Evolutionary conservation across 1,140 invertebrate genomes (phyloP).

Genomic region (Lordiphosa mommai): DNA sequence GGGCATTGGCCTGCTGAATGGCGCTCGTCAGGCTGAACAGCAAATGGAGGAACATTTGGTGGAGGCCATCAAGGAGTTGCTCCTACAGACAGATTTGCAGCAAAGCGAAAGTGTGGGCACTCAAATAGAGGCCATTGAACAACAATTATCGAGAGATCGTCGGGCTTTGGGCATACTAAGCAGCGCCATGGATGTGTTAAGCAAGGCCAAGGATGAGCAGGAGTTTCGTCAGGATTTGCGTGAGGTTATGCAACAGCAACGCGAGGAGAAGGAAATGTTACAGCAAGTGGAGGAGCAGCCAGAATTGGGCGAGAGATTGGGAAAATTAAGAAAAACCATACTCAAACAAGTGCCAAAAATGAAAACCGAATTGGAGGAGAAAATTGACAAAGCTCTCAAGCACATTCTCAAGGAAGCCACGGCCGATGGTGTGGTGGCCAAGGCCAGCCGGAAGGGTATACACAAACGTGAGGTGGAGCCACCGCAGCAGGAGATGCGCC

Average conservation of each 20-base stretch:
- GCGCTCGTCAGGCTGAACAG: constrained; percentile 54
- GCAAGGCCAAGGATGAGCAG: constrained; percentile 33
- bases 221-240: constrained; percentile 43
- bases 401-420: constrained; percentile 51
- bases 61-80: constrained; percentile 39
- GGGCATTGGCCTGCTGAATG: constrained; percentile 61
- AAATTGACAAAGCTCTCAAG: constrained; percentile 54
- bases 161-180: constrained; percentile 56
- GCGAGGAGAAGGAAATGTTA: constrained; percentile 13
- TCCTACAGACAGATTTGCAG: constrained; percentile 28
- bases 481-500: constrained; percentile 27
- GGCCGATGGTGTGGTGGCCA: constrained; percentile 43
- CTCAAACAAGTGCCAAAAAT: constrained; percentile 46
- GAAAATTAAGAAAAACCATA: constrained; percentile 38
- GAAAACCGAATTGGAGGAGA: constrained; percentile 53
- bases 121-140: constrained; percentile 64
- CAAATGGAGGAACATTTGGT: constrained; percentile 65
- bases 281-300: constrained; percentile 24
- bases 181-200: constrained; percentile 59
- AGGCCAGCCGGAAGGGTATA: constrained; percentile 48
- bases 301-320: constrained; percentile 32
- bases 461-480: constrained; percentile 17
- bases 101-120: constrained; percentile 22
- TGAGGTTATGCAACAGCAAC: constrained; percentile 21
- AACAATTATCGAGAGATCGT: constrained; percentile 53